These are phyloP conservation scores for Drosophila mimetica DNA, from an alignment of 2,888 invertebrate genomes.

Conservation along the genomic window DNA sequence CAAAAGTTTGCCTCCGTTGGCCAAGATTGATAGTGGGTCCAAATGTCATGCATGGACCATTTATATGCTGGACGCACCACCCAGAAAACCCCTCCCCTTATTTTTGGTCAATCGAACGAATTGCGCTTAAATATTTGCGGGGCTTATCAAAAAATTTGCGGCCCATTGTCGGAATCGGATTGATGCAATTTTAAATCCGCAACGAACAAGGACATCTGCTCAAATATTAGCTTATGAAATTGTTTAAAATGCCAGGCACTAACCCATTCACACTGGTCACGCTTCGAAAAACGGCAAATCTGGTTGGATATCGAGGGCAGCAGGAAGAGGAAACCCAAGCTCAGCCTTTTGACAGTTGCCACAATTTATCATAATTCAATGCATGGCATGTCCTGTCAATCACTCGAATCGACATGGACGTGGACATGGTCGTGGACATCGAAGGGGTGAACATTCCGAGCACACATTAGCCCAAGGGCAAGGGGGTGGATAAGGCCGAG, in stretches of 20 bases:
- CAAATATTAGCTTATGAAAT: conserved; percentile 75
- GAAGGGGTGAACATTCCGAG: conserved; percentile 66
- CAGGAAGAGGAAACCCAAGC: conserved; percentile 57
- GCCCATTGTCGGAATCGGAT: conserved; percentile 57
- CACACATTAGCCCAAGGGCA: conserved; percentile 58
- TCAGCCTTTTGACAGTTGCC: conserved; percentile 80
- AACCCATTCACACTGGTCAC: conserved; percentile 66
- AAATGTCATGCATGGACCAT: conserved; percentile 46
- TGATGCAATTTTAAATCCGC: conserved; percentile 69
- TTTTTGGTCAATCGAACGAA: conserved; percentile 47
- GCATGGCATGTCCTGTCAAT: conserved; percentile 76
- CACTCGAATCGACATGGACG: conserved; percentile 47
- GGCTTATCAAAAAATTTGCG: conserved; percentile 62
- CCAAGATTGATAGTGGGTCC: conserved; percentile 68
- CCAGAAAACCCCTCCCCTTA: conserved; percentile 1
- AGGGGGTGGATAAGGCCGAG: conserved; percentile 4
- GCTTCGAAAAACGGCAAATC: conserved; percentile 40
- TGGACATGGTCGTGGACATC: conserved; percentile 34
- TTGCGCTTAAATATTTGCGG: conserved; percentile 59
- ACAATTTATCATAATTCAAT: conserved; percentile 84
- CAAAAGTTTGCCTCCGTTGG: conserved; percentile 47
- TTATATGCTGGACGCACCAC: conserved; percentile 60
- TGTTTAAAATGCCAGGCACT: conserved; percentile 68
- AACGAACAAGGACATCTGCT: conserved; percentile 61
- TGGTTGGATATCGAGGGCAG: background rate